These are phyloP conservation scores for Deilephila porcellus DNA, from an alignment of 2,888 invertebrate genomes.

Conservation along the genomic window DNA sequence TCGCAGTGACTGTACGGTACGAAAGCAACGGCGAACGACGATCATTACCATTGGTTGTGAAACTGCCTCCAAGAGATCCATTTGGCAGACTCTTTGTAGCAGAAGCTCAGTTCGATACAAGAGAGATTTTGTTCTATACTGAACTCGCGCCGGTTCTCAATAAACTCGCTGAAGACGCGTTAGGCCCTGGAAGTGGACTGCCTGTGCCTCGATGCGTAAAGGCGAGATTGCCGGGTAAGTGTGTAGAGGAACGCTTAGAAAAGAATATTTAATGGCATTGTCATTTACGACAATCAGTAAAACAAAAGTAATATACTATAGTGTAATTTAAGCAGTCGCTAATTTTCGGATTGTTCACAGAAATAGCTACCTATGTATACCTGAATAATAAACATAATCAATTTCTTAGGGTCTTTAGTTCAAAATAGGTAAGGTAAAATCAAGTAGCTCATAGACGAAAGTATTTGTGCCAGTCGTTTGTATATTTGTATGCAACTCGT, in stretches of 20 bases:
- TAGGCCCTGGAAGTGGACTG: constrained; percentile 71
- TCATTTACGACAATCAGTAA: no score
- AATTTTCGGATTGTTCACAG: no score
- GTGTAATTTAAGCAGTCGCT: no score
- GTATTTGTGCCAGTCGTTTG: constrained; percentile 2
- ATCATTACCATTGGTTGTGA: constrained; percentile 86
- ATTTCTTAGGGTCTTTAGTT: background rate
- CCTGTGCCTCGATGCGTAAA: constrained; percentile 87
- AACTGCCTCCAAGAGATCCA: constrained; percentile 91
- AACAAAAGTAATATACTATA: no score
- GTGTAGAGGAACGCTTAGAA: background rate
- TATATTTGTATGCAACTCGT: constrained; percentile 42
- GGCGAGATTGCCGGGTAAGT: constrained; percentile 85
- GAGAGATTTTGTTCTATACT: constrained; percentile 93
- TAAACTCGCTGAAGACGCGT: constrained; percentile 86
- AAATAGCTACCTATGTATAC: no score
- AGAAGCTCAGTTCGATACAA: constrained; percentile 92
- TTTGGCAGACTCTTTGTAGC: constrained; percentile 92
- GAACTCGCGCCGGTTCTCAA: constrained; percentile 90
- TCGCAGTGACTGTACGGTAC: constrained; percentile 90
- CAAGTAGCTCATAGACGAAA: background rate
- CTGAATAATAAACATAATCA: no score
- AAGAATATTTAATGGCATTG: no score
- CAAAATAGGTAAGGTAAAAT: background rate
- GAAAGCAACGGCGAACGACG: constrained; percentile 68